phyloP scores from a whole-genome alignment of 1,140 invertebrate species.

The Drosophila miranda region DNA sequence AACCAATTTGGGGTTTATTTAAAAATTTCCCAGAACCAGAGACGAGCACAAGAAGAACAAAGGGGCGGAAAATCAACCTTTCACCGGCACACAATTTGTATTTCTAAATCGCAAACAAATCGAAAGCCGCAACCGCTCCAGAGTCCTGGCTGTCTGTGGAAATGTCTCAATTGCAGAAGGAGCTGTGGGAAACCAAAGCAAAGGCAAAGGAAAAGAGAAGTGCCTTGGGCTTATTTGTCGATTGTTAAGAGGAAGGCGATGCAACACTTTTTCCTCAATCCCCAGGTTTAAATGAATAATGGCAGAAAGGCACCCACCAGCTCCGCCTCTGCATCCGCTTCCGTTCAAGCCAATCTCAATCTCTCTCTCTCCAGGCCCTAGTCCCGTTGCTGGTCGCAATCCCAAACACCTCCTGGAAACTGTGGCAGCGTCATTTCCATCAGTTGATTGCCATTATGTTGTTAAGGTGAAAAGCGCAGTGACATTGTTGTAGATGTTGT shows the following conservation, averaged over 20 bases:
- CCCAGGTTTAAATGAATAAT: conserved; percentile 73
- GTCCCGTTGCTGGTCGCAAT: conserved; percentile 3
- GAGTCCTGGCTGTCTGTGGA: conserved; percentile 15
- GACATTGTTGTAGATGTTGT: conserved; percentile 24
- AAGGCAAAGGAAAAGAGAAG: conserved; percentile 3
- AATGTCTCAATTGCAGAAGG: conserved; percentile 36
- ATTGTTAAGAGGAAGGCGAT: conserved; percentile 37
- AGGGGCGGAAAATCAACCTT: conserved; percentile 19
- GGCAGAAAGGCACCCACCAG: conserved; percentile 6
- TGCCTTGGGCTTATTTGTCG: conserved; percentile 49
- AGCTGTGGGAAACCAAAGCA: background rate
- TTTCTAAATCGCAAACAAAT: conserved; percentile 58
- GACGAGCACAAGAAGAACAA: conserved; percentile 1
- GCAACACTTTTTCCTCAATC: conserved; percentile 63
- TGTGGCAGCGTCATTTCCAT: conserved; percentile 61
- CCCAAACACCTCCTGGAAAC: conserved; percentile 37
- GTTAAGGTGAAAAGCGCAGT: conserved; percentile 69
- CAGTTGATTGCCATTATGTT: conserved; percentile 74
- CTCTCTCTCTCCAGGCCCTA: conserved; percentile 3
- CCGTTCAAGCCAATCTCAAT: conserved; percentile 48
- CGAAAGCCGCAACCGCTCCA: conserved; percentile 38
- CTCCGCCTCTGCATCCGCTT: background rate
- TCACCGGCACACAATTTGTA: conserved; percentile 44
- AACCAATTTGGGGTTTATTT: conserved; percentile 59
- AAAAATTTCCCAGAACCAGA: conserved; percentile 31